Percentiles rank a stretch among this genome's conserved stretches.
These are phyloP conservation scores for Pangasius larnaudii DNA, from an alignment of 2,797 vertebrate genomes.

Conservation along the genomic window DNA sequence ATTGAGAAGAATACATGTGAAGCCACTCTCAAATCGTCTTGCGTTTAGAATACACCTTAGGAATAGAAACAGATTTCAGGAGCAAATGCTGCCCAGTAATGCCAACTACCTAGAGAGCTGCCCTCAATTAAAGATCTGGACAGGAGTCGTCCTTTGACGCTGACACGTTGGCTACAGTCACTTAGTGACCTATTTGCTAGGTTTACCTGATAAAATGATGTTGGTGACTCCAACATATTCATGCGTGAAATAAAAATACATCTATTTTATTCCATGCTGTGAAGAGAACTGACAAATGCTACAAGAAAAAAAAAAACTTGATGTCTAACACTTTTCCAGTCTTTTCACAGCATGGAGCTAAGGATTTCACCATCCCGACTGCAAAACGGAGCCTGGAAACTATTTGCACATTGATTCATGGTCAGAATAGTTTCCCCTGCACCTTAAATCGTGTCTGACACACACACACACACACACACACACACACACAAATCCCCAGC, in stretches of 20 bases:
- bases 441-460: conserved; percentile 23
- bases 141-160: not conserved
- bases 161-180: not conserved
- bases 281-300: not conserved
- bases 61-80: not conserved
- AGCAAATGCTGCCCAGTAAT: not conserved
- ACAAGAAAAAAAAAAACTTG: not conserved
- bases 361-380: not conserved
- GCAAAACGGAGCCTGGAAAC: conserved; percentile 13
- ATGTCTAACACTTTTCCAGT: not conserved
- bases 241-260: conserved; percentile 1
- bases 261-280: conserved; percentile 1
- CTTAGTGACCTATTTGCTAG: not conserved
- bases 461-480: conserved; percentile 25
- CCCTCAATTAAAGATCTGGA: not conserved
- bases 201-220: not conserved
- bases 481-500: conserved; percentile 27
- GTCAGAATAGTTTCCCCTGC: conserved; percentile 20
- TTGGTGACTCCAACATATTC: not conserved
- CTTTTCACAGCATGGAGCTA: not conserved
- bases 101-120: not conserved
- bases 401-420: conserved; percentile 23
- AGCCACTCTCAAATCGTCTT: not conserved
- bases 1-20: not conserved
- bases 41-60: not conserved